phyloP scores from a whole-genome alignment of 2,113 vertebrate species.

The Pipra filicauda region DNA sequence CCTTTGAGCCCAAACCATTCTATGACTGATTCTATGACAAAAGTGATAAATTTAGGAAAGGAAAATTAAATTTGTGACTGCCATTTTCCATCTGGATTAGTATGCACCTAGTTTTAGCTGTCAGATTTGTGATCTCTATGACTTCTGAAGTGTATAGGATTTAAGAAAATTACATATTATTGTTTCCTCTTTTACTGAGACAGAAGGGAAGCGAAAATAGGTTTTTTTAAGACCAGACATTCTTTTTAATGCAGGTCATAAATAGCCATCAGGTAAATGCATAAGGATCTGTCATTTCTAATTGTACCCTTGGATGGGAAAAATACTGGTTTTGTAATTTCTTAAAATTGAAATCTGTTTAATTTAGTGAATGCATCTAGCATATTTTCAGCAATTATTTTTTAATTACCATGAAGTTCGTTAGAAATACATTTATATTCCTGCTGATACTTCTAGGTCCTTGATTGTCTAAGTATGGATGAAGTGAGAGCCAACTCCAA shows the following conservation, averaged over 20 bases:
- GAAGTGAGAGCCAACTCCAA: conserved; percentile 79
- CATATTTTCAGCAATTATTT: not conserved
- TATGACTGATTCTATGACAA: not conserved
- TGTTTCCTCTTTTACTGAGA: not conserved
- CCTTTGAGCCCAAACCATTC: not conserved
- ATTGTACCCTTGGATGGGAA: not conserved
- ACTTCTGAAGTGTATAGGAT: not conserved
- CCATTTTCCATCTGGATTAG: not conserved
- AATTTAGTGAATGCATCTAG: not conserved
- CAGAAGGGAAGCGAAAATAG: not conserved
- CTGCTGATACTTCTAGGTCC: conserved; percentile 77
- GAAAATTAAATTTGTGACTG: not conserved
- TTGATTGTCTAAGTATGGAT: conserved; percentile 87
- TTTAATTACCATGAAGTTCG: not conserved
- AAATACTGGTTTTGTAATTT: not conserved
- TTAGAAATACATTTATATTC: not conserved
- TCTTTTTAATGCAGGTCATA: not conserved
- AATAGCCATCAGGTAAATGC: not conserved
- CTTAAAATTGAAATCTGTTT: not conserved
- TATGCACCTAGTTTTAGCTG: not conserved
- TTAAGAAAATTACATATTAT: not conserved
- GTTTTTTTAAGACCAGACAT: not conserved
- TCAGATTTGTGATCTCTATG: not conserved
- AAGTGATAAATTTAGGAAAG: not conserved
- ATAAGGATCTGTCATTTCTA: not conserved